Base-by-base conservation (phyloP, 2,113 vertebrate genomes). In the Oreotragus oreotragus region DNA sequence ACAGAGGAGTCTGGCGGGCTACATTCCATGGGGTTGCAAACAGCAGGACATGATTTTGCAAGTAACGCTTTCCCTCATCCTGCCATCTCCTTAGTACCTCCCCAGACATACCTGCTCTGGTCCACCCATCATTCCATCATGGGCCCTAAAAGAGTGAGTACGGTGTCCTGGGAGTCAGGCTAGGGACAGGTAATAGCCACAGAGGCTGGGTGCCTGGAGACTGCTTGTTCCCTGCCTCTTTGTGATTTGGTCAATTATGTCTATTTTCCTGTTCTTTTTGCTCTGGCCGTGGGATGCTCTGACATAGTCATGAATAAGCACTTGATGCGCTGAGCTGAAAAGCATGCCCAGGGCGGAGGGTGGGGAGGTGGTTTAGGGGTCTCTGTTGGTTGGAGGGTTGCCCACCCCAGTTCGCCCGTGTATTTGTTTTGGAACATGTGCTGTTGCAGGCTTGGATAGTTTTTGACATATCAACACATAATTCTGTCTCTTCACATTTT, bases 401-500 rank as follows among this genome's bases (percentile, higher is more conserved):
- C 43, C 76, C 2, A 21, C 76, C 66, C 81, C 64, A 10, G 25
- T 21, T 9, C 15, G 21, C 66, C 13, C 9, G 2, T 33, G 66
- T 15, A 27, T 76, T 77, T 77, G 53, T 62, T 91, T 49, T 76
- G 55, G 73, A 95, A 90, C 19, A 47, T 51, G n/a, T 21, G 6
- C 13, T 77, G 3, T 13, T 57, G n/a, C 9, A 28, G 1, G 84
- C 13, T 84, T 84, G 36, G 58, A 57, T 33, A 49, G 0, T 76
- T 86, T 94, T 95, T 76, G 64, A 27, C 43, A n/a, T 6, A 85
- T 84, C 30, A 80, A 25, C 45, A 33, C 30, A 1, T 45, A 27
- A 53, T 96, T 94, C 85, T 81, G 43, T 87, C 87, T 91, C 90
- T 90, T 89, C 28, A 14, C 30, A 15, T 93, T 93, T 95, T 96